Evolutionary conservation across 2,888 invertebrate species (phyloP).

Genomic region (Cephonodes hylas): DNA sequence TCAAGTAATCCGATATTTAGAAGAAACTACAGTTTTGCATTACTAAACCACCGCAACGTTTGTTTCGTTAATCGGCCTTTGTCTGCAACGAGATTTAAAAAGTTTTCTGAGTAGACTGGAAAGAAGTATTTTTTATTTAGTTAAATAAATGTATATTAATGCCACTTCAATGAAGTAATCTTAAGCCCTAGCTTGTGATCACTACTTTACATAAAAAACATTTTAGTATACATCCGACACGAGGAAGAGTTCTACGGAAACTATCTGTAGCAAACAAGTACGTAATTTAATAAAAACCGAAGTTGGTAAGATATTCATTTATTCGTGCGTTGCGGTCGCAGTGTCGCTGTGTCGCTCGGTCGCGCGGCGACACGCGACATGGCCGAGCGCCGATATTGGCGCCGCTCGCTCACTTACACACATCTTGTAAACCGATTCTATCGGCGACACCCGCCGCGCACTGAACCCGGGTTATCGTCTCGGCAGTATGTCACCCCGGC

Average conservation of each 20-base stretch:
- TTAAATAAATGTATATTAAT: too few relatives aligned
- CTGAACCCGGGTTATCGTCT: not conserved
- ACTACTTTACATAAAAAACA: too few relatives aligned
- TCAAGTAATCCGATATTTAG: too few relatives aligned
- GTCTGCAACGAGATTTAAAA: too few relatives aligned
- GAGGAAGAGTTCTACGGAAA: not conserved
- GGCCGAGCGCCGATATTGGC: not conserved
- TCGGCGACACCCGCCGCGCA: not conserved
- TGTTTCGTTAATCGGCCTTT: too few relatives aligned
- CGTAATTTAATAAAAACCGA: constrained; percentile 8
- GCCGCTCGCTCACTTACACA: not conserved
- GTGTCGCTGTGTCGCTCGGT: not conserved
- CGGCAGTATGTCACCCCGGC: not conserved
- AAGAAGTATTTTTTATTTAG: too few relatives aligned
- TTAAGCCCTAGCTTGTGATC: too few relatives aligned
- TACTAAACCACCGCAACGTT: too few relatives aligned
- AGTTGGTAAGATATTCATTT: constrained; percentile 3
- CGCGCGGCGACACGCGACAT: not conserved
- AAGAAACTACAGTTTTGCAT: too few relatives aligned
- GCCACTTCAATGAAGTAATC: too few relatives aligned
- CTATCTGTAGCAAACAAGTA: not conserved
- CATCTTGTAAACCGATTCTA: not conserved
- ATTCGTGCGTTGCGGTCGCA: not conserved
- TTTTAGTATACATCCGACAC: not conserved
- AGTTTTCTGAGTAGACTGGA: too few relatives aligned